Conservation (phyloP, 2,797 vertebrate genomes). For the Remorina albescens region DNA sequence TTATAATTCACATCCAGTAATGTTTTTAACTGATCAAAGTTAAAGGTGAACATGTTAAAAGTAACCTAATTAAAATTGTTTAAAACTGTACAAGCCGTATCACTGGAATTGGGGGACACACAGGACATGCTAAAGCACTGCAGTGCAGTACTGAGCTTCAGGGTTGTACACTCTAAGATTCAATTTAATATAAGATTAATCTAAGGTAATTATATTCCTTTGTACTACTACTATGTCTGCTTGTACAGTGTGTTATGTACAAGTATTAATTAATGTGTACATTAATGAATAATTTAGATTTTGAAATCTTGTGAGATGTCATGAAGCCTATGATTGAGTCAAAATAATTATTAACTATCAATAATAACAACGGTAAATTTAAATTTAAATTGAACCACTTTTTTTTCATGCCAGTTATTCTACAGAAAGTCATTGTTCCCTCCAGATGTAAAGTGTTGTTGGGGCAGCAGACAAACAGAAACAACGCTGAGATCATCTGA, state of each 20-base stretch:
- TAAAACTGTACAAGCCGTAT: too few relatives aligned
- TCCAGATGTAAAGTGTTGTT: neutral
- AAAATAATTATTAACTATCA: neutral
- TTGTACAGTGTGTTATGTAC: too few relatives aligned
- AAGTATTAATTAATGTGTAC: too few relatives aligned
- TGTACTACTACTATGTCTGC: neutral
- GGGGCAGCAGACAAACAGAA: conserved; percentile 4
- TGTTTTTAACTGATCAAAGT: neutral
- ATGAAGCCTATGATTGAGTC: neutral
- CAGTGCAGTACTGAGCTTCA: neutral
- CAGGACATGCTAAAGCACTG: too few relatives aligned
- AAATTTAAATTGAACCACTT: too few relatives aligned
- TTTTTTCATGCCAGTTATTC: neutral
- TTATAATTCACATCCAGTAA: neutral
- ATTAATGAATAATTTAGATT: too few relatives aligned
- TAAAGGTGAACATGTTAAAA: neutral
- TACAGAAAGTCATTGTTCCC: neutral
- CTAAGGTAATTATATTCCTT: neutral
- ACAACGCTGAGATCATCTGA: conserved; percentile 30
- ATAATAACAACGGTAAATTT: too few relatives aligned
- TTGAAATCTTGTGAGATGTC: neutral
- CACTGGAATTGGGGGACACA: too few relatives aligned
- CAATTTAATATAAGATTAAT: too few relatives aligned
- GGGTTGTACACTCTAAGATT: neutral
- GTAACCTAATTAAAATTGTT: neutral